These are phyloP conservation scores for Phrynocephalus versicolor DNA, from an alignment of 2,113 vertebrate species.

Conservation along the genomic window DNA sequence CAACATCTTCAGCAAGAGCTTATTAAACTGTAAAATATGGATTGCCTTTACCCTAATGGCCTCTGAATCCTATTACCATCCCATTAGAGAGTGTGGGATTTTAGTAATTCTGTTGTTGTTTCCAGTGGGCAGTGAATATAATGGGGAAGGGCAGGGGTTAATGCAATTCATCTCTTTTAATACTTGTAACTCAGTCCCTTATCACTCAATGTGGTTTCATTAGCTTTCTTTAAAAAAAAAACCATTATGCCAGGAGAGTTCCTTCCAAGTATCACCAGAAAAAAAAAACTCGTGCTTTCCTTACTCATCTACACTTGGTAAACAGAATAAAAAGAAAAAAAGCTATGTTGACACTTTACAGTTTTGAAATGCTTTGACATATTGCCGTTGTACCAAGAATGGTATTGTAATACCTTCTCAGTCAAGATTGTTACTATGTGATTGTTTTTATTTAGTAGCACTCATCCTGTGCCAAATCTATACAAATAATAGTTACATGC, in stretches of 20 bases:
- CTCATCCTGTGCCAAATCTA: not conserved
- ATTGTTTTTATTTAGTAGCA: conserved; percentile 40
- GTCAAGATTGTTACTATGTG: conserved; percentile 62
- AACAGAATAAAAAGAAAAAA: conserved; percentile 49
- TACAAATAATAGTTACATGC: too few species aligned
- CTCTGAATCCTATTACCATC: conserved; percentile 89
- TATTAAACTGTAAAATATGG: conserved; percentile 87
- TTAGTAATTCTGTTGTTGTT: conserved; percentile 89
- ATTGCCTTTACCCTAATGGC: conserved; percentile 89
- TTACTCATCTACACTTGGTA: conserved; percentile 48
- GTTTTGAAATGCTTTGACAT: conserved; percentile 51
- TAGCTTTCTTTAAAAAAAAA: conserved; percentile 55
- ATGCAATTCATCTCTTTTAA: conserved; percentile 79
- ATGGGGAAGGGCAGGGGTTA: conserved; percentile 81
- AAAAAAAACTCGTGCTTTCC: conserved; percentile 9
- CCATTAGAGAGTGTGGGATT: conserved; percentile 87
- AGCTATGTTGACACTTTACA: conserved; percentile 45
- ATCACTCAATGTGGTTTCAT: conserved; percentile 60
- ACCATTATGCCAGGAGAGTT: conserved; percentile 22
- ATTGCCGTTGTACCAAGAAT: conserved; percentile 51
- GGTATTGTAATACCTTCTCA: conserved; percentile 62
- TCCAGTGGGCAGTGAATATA: conserved; percentile 84
- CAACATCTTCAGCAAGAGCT: conserved; percentile 76
- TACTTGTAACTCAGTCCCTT: conserved; percentile 76
- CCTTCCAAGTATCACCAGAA: conserved; percentile 12